A percentile compares a stretch with the other conserved stretches of the same genome.
Conservation (phyloP, 2,888 invertebrate species). For the Achlya flavicornis region DNA sequence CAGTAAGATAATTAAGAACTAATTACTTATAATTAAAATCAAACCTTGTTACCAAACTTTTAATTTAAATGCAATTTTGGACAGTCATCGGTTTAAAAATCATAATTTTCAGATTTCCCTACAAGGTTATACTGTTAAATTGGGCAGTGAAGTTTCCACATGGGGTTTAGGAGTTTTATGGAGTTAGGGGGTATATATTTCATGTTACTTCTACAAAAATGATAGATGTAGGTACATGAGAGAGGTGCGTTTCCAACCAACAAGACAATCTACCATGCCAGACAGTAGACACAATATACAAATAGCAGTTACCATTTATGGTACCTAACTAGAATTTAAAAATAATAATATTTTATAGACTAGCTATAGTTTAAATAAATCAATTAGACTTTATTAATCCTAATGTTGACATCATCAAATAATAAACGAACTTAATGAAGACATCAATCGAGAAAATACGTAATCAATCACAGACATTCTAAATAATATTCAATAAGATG, state of each 20-base stretch:
- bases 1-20: background rate
- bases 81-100: background rate
- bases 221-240: background rate
- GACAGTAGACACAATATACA: background rate
- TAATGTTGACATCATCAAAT: background rate
- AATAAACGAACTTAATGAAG: background rate
- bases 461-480: background rate
- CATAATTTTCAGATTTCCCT: too few species aligned
- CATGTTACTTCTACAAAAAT: background rate
- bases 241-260: background rate
- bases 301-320: background rate
- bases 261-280: background rate
- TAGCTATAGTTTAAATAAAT: background rate
- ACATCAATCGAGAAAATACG: background rate
- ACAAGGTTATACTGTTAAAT: too few species aligned
- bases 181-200: too few species aligned
- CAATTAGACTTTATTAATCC: background rate
- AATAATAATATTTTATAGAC: background rate
- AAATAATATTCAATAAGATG: background rate
- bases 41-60: background rate
- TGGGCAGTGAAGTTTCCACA: background rate
- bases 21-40: background rate
- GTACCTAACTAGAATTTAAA: background rate
- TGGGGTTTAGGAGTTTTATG: too few species aligned
- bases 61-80: background rate